Evolutionary conservation across 2,113 vertebrate species (phyloP), one percentile per base, ranked within the genome.

Genomic region (Tupaia chinensis): DNA sequence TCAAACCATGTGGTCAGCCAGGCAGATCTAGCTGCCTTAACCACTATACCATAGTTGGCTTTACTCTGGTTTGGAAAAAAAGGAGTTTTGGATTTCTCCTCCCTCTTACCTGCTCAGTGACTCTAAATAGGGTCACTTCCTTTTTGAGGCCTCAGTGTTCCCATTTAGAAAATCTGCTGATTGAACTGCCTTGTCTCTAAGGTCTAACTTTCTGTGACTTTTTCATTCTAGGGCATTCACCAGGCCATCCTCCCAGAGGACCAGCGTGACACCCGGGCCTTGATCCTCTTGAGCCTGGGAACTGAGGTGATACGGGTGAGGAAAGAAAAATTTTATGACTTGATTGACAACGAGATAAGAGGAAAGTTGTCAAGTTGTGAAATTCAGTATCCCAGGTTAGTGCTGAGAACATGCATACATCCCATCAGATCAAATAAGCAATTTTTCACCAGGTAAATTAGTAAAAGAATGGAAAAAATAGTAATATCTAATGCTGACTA

Each of bases 261-360:
- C 61, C 68, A 95, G 19, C 86, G 79, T 17, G 98, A 98, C 73
- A 53, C 0, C 0, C 96, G 98, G 22, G 56, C 87, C 25, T 90
- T 98, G 19, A 82, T 97, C 34, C 95, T 98, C 20, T 63, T 98
- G 29, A 98, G 98, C 60, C 80, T 95, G 72, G 98, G 98, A 76
- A 61, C 87, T 22, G 97, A 98, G 68, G 8, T 98, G 56, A 97
- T 98, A 60, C 73, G 77, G 15, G 3, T 98, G 14, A 97, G 73
- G 79, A 98, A 90, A 94, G 95, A 98, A 3, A 98, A 92, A 15
- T 97, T 98, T 88, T 93, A 74, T 60, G 77, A 95, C 6, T 32
- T 98, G 84, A 58, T 96, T 4, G 98, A 98, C 91, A 76, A 72
- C 0, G 7, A 88, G 61, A 95, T 95, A 53, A 73, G 54, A 80